Base-by-base conservation (phyloP, 2,888 invertebrate genomes). In the Metellina segmentata region DNA sequence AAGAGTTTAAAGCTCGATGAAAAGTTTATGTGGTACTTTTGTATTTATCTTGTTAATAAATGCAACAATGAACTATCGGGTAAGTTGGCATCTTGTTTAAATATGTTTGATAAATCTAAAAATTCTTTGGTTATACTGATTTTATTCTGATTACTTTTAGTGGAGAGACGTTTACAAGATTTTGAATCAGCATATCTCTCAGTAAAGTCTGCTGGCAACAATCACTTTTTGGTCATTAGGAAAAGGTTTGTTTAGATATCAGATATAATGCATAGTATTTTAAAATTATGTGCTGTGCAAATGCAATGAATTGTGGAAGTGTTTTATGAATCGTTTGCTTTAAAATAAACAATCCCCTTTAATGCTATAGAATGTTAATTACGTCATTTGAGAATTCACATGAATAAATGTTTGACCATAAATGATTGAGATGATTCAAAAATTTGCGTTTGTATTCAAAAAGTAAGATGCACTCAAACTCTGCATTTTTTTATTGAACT, bases 131-230 rank as follows among this genome's bases (percentile, higher is more conserved):
- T n/a, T 20, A 9, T 8, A 53, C 7, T 5, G 51, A 7, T 11
- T 81, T 71, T 87, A 70, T 52, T 5, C 19, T 34, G 20, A 51
- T 61, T 20, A 16, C 49, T 82, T 49, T 8, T 96, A 95, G 97
- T 98, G 94, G 95, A 98, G 93, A 96, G 99, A 94, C 98, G 98
- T 95, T 96, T 99, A 93, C 98, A 99, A 95, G 98, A 99, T 95
- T 99, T 98, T 96, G 99, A 99, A 96, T 98, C 98, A 93, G 99
- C 99, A 0, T 98, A 97, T 95, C 97, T 99, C 95, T 98, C 99
- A 86, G 97, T 98, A 94, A 97, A 97, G 94, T 96, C 97, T 95
- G 96, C 97, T 81, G 93, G 91, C 1, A 77, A 91, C 96, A 96
- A 93, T 75, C 95, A 96, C 94, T 97, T 97, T 95, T 96, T 99